A percentile compares a stretch with the other conserved stretches of the same genome.
These are phyloP conservation scores for Ormyrus labotus DNA, from an alignment of 2,888 invertebrate genomes.

Conservation along the genomic window DNA sequence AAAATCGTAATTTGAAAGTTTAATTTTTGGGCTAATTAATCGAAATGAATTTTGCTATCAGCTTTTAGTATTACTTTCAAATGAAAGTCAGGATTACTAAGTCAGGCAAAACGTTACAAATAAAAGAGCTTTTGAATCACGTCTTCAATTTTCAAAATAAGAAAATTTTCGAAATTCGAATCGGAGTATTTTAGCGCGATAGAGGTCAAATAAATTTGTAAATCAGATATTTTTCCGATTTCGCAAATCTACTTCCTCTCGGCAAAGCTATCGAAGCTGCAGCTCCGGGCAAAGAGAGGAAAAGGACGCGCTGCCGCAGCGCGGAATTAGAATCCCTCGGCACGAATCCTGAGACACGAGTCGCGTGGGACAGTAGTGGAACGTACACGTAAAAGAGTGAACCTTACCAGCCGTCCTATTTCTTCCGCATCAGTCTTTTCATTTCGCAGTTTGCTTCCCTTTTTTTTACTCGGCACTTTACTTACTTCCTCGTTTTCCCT, in stretches of 20 bases:
- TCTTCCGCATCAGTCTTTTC: constrained; percentile 22
- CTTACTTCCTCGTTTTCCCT: constrained; percentile 54
- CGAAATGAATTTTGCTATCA: too few species aligned
- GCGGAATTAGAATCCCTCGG: constrained; percentile 60
- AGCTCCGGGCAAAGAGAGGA: constrained; percentile 16
- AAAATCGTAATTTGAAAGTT: constrained; percentile 37
- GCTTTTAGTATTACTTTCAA: too few species aligned
- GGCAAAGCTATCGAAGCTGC: constrained; percentile 21
- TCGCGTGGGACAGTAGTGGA: constrained; percentile 57
- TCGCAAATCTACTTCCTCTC: not conserved
- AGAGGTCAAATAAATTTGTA: not conserved
- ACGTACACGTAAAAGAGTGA: constrained; percentile 52
- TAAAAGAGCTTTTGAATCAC: too few species aligned
- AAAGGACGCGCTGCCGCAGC: constrained; percentile 35
- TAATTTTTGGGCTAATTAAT: too few species aligned
- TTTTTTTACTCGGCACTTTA: constrained; percentile 11
- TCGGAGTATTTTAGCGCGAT: not conserved
- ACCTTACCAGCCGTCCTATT: constrained; percentile 32
- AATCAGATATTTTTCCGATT: not conserved
- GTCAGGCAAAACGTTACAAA: too few species aligned
- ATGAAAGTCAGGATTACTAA: too few species aligned
- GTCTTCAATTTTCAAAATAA: too few species aligned
- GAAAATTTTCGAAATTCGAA: too few species aligned
- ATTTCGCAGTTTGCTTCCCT: constrained; percentile 13
- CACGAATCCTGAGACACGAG: constrained; percentile 57